Evolutionary conservation across 2,113 vertebrate species (phyloP).

Genomic region (Rhea americana): DNA sequence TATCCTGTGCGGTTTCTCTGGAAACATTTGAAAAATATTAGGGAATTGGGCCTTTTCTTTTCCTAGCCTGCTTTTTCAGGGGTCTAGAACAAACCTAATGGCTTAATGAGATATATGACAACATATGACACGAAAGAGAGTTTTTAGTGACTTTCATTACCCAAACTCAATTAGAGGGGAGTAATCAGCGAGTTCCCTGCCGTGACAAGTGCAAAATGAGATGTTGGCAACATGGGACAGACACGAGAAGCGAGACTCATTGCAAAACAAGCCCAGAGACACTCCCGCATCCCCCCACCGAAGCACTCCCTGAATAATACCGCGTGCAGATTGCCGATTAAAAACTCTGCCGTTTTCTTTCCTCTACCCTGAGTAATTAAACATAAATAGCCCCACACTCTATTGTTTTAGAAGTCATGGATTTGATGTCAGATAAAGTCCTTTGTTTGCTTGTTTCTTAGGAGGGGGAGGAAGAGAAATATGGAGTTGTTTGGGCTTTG

Average conservation of each 20-base stretch:
- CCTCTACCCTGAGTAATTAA: background rate
- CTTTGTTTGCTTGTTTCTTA: background rate
- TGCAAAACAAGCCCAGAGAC: background rate
- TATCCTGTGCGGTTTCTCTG: background rate
- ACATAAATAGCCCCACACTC: background rate
- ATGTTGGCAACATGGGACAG: background rate
- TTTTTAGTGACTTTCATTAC: slow-evolving; percentile 29
- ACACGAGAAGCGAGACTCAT: background rate
- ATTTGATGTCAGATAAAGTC: background rate
- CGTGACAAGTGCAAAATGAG: background rate
- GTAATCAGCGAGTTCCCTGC: slow-evolving; percentile 10
- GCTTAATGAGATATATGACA: slow-evolving; percentile 38
- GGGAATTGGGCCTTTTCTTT: background rate
- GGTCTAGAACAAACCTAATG: background rate
- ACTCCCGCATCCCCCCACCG: background rate
- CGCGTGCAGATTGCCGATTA: background rate
- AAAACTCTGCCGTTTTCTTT: background rate
- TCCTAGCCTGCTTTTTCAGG: background rate
- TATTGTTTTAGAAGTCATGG: background rate
- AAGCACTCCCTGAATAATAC: background rate
- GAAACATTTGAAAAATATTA: slow-evolving; percentile 38
- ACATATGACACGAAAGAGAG: background rate
- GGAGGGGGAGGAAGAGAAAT: background rate
- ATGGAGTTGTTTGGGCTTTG: background rate
- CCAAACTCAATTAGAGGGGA: slow-evolving; percentile 16